Conservation (phyloP, 2,888 invertebrate genomes). For the Petrolisthes manimaculis region DNA sequence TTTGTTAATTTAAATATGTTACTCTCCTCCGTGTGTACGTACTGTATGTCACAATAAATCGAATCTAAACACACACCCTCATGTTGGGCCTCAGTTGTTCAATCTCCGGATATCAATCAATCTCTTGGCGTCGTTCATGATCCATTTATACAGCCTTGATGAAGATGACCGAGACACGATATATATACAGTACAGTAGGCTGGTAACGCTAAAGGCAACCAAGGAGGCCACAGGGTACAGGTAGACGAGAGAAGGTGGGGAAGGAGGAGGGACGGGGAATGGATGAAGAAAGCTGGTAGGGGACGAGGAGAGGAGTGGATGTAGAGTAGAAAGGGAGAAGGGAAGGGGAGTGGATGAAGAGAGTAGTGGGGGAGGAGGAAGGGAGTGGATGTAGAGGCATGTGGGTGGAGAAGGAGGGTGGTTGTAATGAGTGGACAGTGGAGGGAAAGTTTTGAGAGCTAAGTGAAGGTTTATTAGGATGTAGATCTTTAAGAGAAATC, state of each 20-base stretch:
- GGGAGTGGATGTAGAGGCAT: not conserved
- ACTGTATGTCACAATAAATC: too few relatives aligned
- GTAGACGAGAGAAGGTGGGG: not conserved
- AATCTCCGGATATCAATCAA: too few relatives aligned
- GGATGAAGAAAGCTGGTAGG: conserved; percentile 5
- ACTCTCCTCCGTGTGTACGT: too few relatives aligned
- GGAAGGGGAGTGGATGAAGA: not conserved
- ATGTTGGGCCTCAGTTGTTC: too few relatives aligned
- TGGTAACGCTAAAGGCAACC: not conserved
- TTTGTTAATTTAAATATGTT: too few relatives aligned
- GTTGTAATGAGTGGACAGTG: not conserved
- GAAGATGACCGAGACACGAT: not conserved
- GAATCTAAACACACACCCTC: too few relatives aligned
- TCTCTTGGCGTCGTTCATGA: too few relatives aligned
- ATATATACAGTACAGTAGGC: not conserved
- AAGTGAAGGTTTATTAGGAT: not conserved
- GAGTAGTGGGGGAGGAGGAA: not conserved
- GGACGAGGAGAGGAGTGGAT: conserved; percentile 14
- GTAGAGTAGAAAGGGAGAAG: conserved; percentile 30
- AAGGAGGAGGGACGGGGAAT: not conserved
- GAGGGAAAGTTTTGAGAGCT: not conserved
- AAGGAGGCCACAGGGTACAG: not conserved
- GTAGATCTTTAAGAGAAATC: not conserved
- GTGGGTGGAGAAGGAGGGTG: not conserved
- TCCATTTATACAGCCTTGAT: too few relatives aligned